Evolutionary conservation across 2,888 invertebrate genomes (phyloP).

Genomic region (Polydrusus pterygomalis): DNA sequence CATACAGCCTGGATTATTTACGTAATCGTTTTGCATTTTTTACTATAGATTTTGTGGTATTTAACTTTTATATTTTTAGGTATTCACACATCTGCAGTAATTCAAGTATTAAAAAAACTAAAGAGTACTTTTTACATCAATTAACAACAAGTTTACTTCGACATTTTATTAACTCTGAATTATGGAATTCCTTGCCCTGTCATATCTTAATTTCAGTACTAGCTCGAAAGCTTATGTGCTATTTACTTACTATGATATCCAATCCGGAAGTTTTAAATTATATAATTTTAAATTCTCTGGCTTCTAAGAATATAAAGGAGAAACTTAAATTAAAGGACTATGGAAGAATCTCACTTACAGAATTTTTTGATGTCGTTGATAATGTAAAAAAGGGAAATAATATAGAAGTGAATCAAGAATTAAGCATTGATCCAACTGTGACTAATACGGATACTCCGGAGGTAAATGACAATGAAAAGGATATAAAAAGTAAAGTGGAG

Average conservation of each 20-base stretch:
- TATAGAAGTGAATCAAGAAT: not conserved
- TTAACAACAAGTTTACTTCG: conserved; percentile 76
- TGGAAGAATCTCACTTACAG: conserved; percentile 57
- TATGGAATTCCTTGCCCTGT: conserved; percentile 80
- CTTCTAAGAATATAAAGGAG: conserved; percentile 57
- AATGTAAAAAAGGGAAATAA: conserved; percentile 20
- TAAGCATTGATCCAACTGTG: not conserved
- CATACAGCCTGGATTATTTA: no score
- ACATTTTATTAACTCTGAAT: conserved; percentile 80
- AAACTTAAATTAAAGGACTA: conserved; percentile 63
- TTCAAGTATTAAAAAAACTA: conserved; percentile 70
- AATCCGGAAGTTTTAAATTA: conserved; percentile 74
- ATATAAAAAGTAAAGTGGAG: conserved; percentile 22
- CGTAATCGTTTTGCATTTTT: no score
- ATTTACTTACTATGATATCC: conserved; percentile 73
- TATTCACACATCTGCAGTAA: conserved; percentile 70
- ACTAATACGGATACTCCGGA: not conserved
- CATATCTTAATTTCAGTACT: conserved; percentile 78
- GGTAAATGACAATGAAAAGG: conserved; percentile 2
- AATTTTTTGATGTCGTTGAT: conserved; percentile 58
- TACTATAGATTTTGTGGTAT: no score
- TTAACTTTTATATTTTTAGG: conserved; percentile 57
- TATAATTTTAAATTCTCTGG: conserved; percentile 61
- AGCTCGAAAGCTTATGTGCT: conserved; percentile 75
- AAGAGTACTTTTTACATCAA: conserved; percentile 77